Base-by-base conservation (phyloP, 1,140 invertebrate genomes). In the Drosophila tani region DNA sequence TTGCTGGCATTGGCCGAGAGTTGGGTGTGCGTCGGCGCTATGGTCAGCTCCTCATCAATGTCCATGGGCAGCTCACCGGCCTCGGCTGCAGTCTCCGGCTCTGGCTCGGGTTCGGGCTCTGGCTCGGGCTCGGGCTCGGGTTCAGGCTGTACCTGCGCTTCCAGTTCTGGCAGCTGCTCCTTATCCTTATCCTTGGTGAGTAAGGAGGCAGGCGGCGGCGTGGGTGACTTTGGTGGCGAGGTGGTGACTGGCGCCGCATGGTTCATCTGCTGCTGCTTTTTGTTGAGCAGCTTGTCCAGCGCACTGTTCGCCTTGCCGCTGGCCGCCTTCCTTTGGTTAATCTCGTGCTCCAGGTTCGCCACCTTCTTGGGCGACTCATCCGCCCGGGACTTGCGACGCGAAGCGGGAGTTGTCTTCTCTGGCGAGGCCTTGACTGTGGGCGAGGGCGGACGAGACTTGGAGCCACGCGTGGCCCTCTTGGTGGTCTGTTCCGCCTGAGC, bases 31-130 rank as follows among this genome's bases (percentile, higher is more conserved):
- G 86, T 92, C 2, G 84, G 91, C 19, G 85, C 91, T 8, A 91
- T 86, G 7, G 91, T 92, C 15, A 92, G 58, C 46, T 92, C 91
- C 53, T 92, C 91, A 50, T 92, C 91, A 35, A 92, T 92, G 43
- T 92, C 91, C 88, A 92, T 92, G 8, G 91, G 91, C 46, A 85
- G 71, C 21, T 92, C 91, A 6, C 85, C 88, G 7, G 88, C 66
- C 46, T 91, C 88, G 12, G 63, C 65, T 1, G 51, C 46, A 2
- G 69, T 59, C 14, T 70, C 68, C 21, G 57, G 21, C 3, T 65
- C 57, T 1, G 40, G 24, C 29, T 58, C 50, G 0, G 21, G 21
- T 9, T 70, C 68, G 17, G 57, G 21, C 3, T 65, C 57, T 2
- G 40, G 24, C 29, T 58, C 50, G 2, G 55, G 46, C 5, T 65